Evolutionary conservation across 2,888 invertebrate species (phyloP).

Genomic region (Lithosia quadra): DNA sequence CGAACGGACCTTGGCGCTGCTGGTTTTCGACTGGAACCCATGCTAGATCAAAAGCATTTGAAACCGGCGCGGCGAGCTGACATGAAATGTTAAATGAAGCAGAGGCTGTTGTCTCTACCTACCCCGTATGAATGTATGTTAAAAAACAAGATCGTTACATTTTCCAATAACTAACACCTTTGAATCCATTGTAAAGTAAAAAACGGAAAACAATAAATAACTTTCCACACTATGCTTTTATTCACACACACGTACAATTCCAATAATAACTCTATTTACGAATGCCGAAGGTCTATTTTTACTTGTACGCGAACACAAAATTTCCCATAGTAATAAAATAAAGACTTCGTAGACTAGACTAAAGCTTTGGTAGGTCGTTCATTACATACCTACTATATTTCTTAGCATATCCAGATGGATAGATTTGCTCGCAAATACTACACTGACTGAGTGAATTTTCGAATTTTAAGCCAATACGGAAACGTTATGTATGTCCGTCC

Average conservation of each 20-base stretch:
- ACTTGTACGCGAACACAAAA: constrained; percentile 1
- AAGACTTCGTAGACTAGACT: too few species aligned
- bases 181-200: neutral
- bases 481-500: too few species aligned
- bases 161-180: neutral
- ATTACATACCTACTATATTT: constrained; percentile 35
- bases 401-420: constrained; percentile 15
- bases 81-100: too few species aligned
- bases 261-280: neutral
- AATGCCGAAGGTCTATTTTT: constrained; percentile 5
- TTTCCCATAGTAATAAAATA: constrained; percentile 33
- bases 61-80: too few species aligned
- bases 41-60: too few species aligned
- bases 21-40: too few species aligned
- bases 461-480: neutral
- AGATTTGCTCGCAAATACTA: constrained; percentile 32
- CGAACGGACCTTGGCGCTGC: too few species aligned
- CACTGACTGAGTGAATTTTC: constrained; percentile 16
- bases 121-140: too few species aligned
- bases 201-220: neutral
- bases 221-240: neutral
- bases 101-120: too few species aligned
- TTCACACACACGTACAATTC: neutral
- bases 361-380: constrained; percentile 33
- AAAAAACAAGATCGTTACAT: neutral